Conservation (phyloP, 2,797 vertebrate species). For the Crax fasciolata region DNA sequence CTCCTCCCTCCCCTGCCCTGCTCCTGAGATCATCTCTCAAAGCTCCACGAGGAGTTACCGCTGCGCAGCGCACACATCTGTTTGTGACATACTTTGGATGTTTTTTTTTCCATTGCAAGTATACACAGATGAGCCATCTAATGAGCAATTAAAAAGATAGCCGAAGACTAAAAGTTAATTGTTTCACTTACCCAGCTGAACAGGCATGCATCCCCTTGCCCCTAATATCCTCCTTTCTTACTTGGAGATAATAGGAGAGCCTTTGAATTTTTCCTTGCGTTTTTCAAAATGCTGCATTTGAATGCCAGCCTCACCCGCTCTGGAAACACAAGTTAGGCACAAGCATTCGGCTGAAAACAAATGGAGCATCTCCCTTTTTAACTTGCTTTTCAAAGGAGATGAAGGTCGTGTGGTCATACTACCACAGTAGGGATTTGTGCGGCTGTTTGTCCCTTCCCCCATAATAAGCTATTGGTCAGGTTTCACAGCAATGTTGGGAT, state of each 20-base stretch:
- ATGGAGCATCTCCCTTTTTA: rapidly evolving
- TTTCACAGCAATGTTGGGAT: not conserved
- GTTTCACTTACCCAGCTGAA: not conserved
- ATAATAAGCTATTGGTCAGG: not conserved
- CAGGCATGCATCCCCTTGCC: not conserved
- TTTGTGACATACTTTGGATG: not conserved
- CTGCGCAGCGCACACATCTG: not conserved
- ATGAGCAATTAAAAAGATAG: constrained; percentile 52
- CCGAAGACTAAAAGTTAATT: not conserved
- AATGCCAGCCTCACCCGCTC: not conserved
- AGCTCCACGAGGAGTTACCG: rapidly evolving
- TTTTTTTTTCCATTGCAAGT: not conserved
- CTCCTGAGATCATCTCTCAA: not conserved
- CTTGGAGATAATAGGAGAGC: not conserved
- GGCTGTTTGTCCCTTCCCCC: not conserved
- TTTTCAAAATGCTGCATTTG: not conserved
- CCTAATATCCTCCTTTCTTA: not conserved
- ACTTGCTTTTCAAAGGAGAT: not conserved
- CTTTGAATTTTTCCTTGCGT: not conserved
- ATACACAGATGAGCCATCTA: not conserved
- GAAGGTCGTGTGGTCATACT: not conserved
- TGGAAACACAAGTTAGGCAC: not conserved
- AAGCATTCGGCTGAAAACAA: not conserved
- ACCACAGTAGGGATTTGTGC: not conserved
- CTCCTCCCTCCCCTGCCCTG: rapidly evolving